Evolutionary conservation across 2,797 vertebrate species (phyloP).

Genomic region (Mallotus villosus): DNA sequence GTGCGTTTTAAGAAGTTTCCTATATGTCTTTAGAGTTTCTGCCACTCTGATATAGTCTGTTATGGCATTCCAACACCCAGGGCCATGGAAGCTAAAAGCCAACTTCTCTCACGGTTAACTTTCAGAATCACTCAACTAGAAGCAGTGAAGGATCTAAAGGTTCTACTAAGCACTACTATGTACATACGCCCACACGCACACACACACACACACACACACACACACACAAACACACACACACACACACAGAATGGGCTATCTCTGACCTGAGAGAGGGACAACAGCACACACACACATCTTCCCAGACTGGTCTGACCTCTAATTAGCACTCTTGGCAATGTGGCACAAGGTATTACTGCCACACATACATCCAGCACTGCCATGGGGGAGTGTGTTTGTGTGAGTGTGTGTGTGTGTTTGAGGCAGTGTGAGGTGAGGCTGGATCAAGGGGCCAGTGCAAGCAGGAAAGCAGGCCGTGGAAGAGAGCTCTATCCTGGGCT

Average conservation of each 20-base stretch:
- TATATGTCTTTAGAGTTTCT: too few species aligned
- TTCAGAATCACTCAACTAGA: too few species aligned
- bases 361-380: neutral
- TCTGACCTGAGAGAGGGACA: slow-evolving; percentile 69
- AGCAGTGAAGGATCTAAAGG: too few species aligned
- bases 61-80: too few species aligned
- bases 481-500: slow-evolving; percentile 53
- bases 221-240: slow-evolving; percentile 21
- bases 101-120: too few species aligned
- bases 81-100: too few species aligned
- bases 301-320: slow-evolving; percentile 78
- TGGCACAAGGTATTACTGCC: slow-evolving; percentile 64
- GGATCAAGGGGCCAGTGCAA: slow-evolving; percentile 55
- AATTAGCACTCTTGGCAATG: slow-evolving; percentile 81
- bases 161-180: too few species aligned
- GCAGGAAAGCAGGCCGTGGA: slow-evolving; percentile 53
- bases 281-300: slow-evolving; percentile 62
- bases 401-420: slow-evolving; percentile 42
- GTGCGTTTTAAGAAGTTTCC: too few species aligned
- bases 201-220: slow-evolving; percentile 34
- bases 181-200: slow-evolving; percentile 15
- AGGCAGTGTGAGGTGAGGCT: slow-evolving; percentile 27
- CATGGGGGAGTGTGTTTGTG: slow-evolving; percentile 14
- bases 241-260: slow-evolving; percentile 47
- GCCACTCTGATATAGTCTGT: too few species aligned